Percentiles rank a stretch among this genome's conserved stretches.
phyloP scores from a whole-genome alignment of 1,140 invertebrate species.

The Drosophila equinoxialis region DNA sequence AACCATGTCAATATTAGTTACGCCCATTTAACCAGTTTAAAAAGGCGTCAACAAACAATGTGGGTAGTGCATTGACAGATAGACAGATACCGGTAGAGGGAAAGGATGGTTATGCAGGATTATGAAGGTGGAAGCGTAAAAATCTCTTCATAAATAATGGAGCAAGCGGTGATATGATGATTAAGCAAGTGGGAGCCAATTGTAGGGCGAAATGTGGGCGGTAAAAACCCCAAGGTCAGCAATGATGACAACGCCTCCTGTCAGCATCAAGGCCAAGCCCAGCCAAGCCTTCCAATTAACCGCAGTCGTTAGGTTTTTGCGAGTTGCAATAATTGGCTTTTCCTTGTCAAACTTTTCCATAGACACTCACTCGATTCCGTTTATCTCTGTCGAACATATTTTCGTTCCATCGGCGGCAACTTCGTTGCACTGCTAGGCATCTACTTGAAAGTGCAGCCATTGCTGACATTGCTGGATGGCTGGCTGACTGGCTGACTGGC shows the following conservation, averaged over 20 bases:
- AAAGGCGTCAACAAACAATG: constrained; percentile 45
- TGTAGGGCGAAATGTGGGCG: neutral
- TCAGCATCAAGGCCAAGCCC: constrained; percentile 3
- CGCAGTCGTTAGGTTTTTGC: neutral
- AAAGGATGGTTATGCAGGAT: constrained; percentile 21
- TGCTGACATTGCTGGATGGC: neutral
- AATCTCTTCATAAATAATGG: constrained; percentile 6
- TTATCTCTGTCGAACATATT: constrained; percentile 6
- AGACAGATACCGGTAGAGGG: constrained; percentile 29
- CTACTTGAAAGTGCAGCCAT: constrained; percentile 3
- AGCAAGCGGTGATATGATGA: neutral
- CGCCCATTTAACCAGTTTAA: constrained; percentile 76
- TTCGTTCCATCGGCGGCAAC: constrained; percentile 5
- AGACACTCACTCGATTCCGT: neutral
- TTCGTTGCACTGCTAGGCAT: constrained; percentile 1
- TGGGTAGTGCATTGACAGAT: constrained; percentile 3
- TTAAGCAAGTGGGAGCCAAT: neutral
- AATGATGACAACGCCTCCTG: neutral
- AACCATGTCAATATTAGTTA: constrained; percentile 72
- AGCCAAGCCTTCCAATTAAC: neutral
- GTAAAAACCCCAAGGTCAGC: neutral
- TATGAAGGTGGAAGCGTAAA: neutral
- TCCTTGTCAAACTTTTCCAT: neutral
- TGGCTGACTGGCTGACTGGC: neutral
- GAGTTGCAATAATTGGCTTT: constrained; percentile 5